phyloP scores from a whole-genome alignment of 1,140 invertebrate genomes.

The Pogonus chalceus region DNA sequence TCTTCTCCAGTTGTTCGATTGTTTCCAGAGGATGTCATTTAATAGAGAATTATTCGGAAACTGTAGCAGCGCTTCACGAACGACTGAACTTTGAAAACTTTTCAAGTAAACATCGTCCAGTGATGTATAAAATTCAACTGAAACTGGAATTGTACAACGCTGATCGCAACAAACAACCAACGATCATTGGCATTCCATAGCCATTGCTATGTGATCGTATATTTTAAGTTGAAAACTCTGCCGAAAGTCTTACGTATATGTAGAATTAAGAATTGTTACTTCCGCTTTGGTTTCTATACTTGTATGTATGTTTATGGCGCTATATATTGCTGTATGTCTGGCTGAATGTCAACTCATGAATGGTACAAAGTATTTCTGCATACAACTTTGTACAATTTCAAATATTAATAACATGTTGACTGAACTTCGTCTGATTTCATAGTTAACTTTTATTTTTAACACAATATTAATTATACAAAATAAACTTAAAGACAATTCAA shows the following conservation, averaged over 20 bases:
- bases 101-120: constrained; percentile 6
- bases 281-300: background rate
- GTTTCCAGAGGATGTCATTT: constrained; percentile 6
- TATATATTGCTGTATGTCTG: no score
- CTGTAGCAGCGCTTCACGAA: background rate
- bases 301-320: background rate
- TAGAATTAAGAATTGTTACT: constrained; percentile 3
- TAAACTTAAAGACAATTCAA: no score
- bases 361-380: no score
- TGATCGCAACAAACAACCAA: constrained; percentile 2
- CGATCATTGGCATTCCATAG: background rate
- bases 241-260: background rate
- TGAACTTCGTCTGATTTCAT: no score
- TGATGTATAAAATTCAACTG: constrained; percentile 6
- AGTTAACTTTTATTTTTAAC: no score
- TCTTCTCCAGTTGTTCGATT: no score
- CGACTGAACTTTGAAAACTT: constrained; percentile 6
- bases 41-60: constrained; percentile 1
- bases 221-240: constrained; percentile 1
- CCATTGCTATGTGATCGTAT: background rate
- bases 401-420: no score
- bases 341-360: no score
- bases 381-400: no score
- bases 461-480: no score
- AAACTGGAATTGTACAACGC: background rate